A percentile compares a stretch with the other conserved stretches of the same genome.
Conservation (phyloP, 2,113 vertebrate genomes). For the Cynocephalus volans region DNA sequence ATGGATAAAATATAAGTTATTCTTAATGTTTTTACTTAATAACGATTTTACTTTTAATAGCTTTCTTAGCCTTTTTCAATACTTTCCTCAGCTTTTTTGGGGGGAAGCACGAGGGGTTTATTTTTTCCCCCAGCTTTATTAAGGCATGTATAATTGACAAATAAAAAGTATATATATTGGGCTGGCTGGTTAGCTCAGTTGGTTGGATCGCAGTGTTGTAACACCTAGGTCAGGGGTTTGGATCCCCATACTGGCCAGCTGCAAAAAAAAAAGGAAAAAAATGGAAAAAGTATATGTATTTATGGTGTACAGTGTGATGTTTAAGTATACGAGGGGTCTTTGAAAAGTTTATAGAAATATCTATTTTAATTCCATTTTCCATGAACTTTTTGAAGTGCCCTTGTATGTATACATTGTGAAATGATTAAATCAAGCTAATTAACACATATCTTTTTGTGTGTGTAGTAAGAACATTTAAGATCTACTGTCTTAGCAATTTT, state of each 20-base stretch:
- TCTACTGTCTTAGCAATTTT: background rate
- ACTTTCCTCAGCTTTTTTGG: background rate
- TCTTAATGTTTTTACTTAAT: background rate
- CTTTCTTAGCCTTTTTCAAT: slow-evolving; percentile 15
- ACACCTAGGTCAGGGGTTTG: too few relatives aligned
- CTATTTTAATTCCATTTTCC: too few relatives aligned
- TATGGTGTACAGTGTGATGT: background rate
- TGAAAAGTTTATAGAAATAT: too few relatives aligned
- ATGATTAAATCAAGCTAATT: background rate
- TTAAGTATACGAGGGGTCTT: background rate
- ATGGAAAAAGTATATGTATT: background rate
- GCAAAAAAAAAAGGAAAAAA: too few relatives aligned
- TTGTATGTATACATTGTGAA: background rate
- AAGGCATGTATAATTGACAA: background rate
- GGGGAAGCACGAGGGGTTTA: background rate
- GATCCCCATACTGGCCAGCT: too few relatives aligned
- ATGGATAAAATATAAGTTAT: background rate
- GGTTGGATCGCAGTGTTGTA: too few relatives aligned
- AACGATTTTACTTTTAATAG: slow-evolving; percentile 10
- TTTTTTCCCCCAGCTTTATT: background rate
- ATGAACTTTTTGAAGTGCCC: too few relatives aligned
- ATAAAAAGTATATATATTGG: background rate
- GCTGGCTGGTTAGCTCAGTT: too few relatives aligned
- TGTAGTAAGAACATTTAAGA: background rate
- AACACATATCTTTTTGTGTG: background rate